Base-by-base conservation (phyloP, 2,113 vertebrate genomes). In the Andinoacara biseriatus region DNA sequence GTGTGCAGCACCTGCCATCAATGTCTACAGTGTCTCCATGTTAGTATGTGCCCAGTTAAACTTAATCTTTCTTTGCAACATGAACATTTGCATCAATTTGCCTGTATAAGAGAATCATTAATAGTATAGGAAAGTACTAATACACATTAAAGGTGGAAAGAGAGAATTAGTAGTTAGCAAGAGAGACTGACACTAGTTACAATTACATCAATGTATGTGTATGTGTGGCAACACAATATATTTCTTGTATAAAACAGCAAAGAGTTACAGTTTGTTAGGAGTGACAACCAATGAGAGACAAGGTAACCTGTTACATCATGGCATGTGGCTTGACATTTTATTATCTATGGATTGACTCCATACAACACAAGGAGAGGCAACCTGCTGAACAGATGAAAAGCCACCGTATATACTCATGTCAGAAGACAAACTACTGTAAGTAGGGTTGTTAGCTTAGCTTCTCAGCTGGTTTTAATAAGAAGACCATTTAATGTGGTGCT, bases 1-100 rank as follows among this genome's bases (percentile, higher is more conserved):
- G 10, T 76, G 67, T 79, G 84, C 40, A 67, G 84, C 80, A 78
- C 87, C 84, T 83, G 87, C 26, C 78, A 29, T 22, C n/a, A 72
- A 75, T 20, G 62, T 81, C 84, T 35, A 84, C 61, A 35, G 1
- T 58, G 26, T 49, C 5, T 29, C 63, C 49, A 69, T 49, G 46
- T 29, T 74, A 75, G 74, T 11, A 5, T 74, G 33, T 9, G 3
- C 17, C 40, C 15, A 13, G 22, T 33, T 38, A 74, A 54, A 80
- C 85, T 74, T 58, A 54, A 63, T 81, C 11, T 62, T 58, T 76
- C 72, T 15, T 86, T 56, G 8, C 77, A 14, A 58, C 56, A 78
- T 82, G 29, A 82, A 31, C 15, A 38, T 33, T 69, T 72, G 2
- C 18, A 58, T 62, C 17, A 61, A 4, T 26, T 40, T 4, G 29